Percentiles rank a stretch among this genome's conserved stretches.
These are phyloP conservation scores for Andricus quercusramuli DNA, from an alignment of 2,888 invertebrate species.

Conservation along the genomic window DNA sequence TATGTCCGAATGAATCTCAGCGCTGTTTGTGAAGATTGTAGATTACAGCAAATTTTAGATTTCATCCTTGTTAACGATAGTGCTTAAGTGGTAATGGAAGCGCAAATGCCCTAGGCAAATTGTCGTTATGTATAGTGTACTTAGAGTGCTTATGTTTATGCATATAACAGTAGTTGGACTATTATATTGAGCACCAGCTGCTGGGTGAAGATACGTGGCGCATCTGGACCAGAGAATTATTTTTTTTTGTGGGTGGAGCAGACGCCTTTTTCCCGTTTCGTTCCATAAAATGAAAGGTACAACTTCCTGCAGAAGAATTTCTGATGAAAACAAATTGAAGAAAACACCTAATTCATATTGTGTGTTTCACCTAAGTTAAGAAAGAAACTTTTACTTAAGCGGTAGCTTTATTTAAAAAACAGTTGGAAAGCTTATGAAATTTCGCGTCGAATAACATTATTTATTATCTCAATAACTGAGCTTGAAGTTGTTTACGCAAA, in stretches of 20 bases:
- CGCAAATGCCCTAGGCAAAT: background rate
- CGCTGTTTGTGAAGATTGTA: background rate
- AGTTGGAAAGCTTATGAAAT: too few relatives aligned
- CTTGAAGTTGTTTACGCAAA: too few relatives aligned
- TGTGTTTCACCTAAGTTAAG: background rate
- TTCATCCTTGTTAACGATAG: background rate
- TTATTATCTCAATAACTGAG: too few relatives aligned
- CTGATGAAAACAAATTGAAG: background rate
- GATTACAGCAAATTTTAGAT: background rate
- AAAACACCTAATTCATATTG: background rate
- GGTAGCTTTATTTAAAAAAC: background rate
- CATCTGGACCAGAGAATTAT: slow-evolving; percentile 25
- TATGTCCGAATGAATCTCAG: background rate
- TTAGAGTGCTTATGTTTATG: background rate
- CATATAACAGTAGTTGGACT: background rate
- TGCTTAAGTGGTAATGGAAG: background rate
- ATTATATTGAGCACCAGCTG: slow-evolving; percentile 10
- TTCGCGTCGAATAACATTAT: too few relatives aligned
- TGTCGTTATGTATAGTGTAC: background rate
- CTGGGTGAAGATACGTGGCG: slow-evolving; percentile 16
- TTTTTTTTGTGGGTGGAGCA: slow-evolving; percentile 11
- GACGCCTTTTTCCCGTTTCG: slow-evolving; percentile 4
- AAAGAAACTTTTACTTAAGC: background rate
- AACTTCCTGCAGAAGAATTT: background rate
- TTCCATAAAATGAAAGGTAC: slow-evolving; percentile 8